A percentile compares a stretch with the other conserved stretches of the same genome.
phyloP scores from a whole-genome alignment of 2,797 vertebrate genomes.

The Sebastes nivosus region DNA sequence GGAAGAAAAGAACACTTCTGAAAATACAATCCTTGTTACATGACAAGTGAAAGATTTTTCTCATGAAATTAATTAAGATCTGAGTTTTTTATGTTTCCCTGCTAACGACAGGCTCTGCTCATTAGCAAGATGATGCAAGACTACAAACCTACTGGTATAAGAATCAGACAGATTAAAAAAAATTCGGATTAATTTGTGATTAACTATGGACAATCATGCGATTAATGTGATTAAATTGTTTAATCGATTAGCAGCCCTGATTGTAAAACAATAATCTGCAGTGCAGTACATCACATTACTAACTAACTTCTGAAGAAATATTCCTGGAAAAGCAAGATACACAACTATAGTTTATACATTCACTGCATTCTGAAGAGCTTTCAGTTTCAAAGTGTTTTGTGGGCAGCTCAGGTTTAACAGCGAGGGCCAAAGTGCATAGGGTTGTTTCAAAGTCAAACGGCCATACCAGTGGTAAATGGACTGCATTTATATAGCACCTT shows the following conservation, averaged over 20 bases:
- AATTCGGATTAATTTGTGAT: no score
- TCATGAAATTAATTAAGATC: not conserved
- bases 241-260: not conserved
- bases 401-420: not conserved
- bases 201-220: no score
- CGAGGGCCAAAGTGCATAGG: not conserved
- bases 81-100: not conserved
- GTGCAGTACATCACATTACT: not conserved
- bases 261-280: not conserved
- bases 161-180: not conserved
- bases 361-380: not conserved
- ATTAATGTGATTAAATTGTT: no score
- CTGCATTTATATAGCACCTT: not conserved
- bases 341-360: not conserved
- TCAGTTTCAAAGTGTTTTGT: not conserved
- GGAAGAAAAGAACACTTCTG: not conserved
- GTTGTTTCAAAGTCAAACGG: not conserved
- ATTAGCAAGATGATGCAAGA: not conserved
- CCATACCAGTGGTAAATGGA: not conserved
- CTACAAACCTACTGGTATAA: not conserved
- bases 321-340: not conserved
- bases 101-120: not conserved
- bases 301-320: not conserved
- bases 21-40: not conserved
- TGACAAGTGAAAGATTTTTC: slow-evolving; percentile 1